Base-by-base conservation (phyloP, 2,113 vertebrate genomes). In the Motacilla tschutschensis region DNA sequence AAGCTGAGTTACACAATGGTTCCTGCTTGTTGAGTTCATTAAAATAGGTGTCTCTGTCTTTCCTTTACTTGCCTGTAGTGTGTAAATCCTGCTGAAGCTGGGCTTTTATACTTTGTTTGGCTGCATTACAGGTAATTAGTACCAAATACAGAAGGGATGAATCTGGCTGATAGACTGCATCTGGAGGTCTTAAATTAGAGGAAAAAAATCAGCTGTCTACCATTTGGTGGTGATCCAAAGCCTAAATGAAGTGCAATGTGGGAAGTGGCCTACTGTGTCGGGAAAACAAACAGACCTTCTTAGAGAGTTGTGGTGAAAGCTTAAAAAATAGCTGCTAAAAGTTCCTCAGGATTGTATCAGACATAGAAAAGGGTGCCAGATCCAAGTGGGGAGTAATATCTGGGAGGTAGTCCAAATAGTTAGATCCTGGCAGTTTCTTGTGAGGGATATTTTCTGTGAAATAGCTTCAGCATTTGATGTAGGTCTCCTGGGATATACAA, bases 381-480 rank as follows among this genome's bases (percentile, higher is more conserved):
- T 43, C 16, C 4, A 43, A 2, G 0, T 14, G 3, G 7, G 22
- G 5, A 76, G 2, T 25, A 9, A 28, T 1, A 0, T 38, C 22
- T 36, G 46, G 40, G 25, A 69, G 15, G 41, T 43, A 62, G 41
- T 65, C 17, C 33, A 70, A 60, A 26, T 6, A 44, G 10, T 31
- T 55, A 41, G 5, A 9, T 53, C 40, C 21, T 75, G 14, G 3
- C 43, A 35, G 20, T 38, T 72, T 2, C 29, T 54, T 59, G 4
- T 33, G 28, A 36, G 25, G 25, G 9, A 33, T 66, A 18, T 47
- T 65, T 58, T 59, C 8, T 54, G 25, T 41, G 19, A 19, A 35
- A 29, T 1, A 15, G 4, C 4, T 64, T n/a, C 55, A 12, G 29
- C 20, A 40, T 7, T 51, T 75, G 17, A 51, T 1, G 1, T 6